These are phyloP conservation scores for Sylvilagus bachmani DNA, from an alignment of 2,113 vertebrate genomes.

Conservation along the genomic window DNA sequence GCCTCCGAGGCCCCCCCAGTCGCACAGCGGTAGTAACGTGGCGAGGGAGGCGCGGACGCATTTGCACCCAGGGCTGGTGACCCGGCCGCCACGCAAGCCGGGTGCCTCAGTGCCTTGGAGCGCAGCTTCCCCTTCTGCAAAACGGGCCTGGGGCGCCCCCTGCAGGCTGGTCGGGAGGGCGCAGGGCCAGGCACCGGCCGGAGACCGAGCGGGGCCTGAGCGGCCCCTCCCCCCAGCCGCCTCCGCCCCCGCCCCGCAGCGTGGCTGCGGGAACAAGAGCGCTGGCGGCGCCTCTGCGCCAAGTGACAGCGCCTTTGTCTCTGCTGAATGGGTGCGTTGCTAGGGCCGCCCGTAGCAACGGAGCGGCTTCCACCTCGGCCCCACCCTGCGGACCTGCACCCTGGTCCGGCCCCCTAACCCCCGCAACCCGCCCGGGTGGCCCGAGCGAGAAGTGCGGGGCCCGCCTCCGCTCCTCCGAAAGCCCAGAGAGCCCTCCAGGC, in stretches of 20 bases:
- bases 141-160: conserved; percentile 40
- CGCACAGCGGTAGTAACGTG: background rate
- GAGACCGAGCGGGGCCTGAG: background rate
- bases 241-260: background rate
- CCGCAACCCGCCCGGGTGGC: background rate
- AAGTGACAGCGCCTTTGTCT: conserved; percentile 81
- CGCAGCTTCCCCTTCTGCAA: conserved; percentile 1
- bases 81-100: background rate
- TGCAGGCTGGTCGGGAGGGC: conserved; percentile 14
- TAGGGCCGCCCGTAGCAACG: conserved; percentile 79
- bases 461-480: background rate
- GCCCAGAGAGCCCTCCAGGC: too few species aligned
- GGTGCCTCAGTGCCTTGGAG: background rate
- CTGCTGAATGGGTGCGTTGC: conserved; percentile 81
- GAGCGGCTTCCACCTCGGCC: conserved; percentile 59
- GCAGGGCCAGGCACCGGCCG: background rate
- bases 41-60: background rate
- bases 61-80: background rate
- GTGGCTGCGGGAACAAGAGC: conserved; percentile 47
- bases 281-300: conserved; percentile 56
- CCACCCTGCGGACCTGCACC: conserved; percentile 46
- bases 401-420: background rate
- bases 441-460: background rate
- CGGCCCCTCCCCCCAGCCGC: background rate
- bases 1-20: too few species aligned